phyloP scores from a whole-genome alignment of 2,113 vertebrate genomes.

The Rutilus rutilus region DNA sequence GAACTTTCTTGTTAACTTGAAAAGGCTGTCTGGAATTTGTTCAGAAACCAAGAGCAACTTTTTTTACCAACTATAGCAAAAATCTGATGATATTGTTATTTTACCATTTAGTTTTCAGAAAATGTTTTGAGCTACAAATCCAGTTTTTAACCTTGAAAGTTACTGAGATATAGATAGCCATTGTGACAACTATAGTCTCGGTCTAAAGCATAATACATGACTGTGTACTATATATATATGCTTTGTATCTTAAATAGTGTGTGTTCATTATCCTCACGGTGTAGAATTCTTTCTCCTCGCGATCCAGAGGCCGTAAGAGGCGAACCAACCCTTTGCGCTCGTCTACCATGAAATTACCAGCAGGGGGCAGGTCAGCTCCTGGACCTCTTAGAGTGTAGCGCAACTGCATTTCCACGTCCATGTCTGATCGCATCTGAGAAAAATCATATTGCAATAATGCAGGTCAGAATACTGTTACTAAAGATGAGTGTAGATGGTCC shows the following conservation, averaged over 20 bases:
- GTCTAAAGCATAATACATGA: not conserved
- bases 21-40: too few relatives aligned
- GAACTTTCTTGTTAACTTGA: too few relatives aligned
- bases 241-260: constrained; percentile 4
- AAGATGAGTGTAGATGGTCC: not conserved
- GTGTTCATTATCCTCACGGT: constrained; percentile 44
- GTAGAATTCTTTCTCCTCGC: constrained; percentile 51
- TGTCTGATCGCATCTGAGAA: constrained; percentile 58
- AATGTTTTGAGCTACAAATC: too few relatives aligned
- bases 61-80: too few relatives aligned
- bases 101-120: too few relatives aligned
- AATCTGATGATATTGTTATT: too few relatives aligned
- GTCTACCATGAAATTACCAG: constrained; percentile 43
- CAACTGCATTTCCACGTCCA: fast-evolving
- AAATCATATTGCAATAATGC: not conserved
- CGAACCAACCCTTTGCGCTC: constrained; percentile 26
- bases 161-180: not conserved
- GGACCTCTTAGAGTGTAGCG: constrained; percentile 48
- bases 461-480: not conserved
- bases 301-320: constrained; percentile 47
- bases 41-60: too few relatives aligned
- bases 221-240: not conserved
- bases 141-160: too few relatives aligned
- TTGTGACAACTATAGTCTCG: not conserved
- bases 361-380: constrained; percentile 35